A percentile compares a stretch with the other conserved stretches of the same genome.
phyloP scores from a whole-genome alignment of 1,140 invertebrate genomes.

The Pogonomyrmex californicus region DNA sequence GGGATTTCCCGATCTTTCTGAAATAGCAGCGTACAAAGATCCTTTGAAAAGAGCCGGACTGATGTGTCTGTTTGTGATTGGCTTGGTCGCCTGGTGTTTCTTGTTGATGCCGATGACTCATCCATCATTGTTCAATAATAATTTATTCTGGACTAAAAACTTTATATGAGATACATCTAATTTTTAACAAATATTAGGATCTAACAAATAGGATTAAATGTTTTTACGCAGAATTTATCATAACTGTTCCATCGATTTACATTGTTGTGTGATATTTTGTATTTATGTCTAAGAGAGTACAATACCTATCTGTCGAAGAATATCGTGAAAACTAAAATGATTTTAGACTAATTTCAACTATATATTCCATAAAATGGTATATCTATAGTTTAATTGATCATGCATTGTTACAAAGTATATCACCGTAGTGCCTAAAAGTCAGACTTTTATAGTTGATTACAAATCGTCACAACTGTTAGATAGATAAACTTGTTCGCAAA shows the following conservation, averaged over 20 bases:
- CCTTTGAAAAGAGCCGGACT: conserved; percentile 89
- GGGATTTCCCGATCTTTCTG: conserved; percentile 96
- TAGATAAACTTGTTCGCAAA: conserved; percentile 53
- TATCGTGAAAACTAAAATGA: background rate
- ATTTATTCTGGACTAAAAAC: conserved; percentile 88
- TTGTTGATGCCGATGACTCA: conserved; percentile 93
- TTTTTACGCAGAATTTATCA: conserved; percentile 19
- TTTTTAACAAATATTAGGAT: conserved; percentile 50
- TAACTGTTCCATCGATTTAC: conserved; percentile 27
- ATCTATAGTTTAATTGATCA: conserved; percentile 43
- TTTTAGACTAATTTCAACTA: conserved; percentile 20
- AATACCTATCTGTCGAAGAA: conserved; percentile 3
- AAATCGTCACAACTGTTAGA: conserved; percentile 34
- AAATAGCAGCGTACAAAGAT: conserved; percentile 91
- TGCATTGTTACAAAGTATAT: conserved; percentile 60
- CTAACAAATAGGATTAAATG: conserved; percentile 25
- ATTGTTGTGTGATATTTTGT: conserved; percentile 46
- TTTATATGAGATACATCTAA: conserved; percentile 70
- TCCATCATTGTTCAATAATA: conserved; percentile 92
- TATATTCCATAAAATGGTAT: conserved; percentile 22
- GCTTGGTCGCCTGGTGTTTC: conserved; percentile 92
- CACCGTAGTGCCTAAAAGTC: conserved; percentile 78
- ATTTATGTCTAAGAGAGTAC: conserved; percentile 30
- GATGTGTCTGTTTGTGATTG: conserved; percentile 90
- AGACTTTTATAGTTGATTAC: conserved; percentile 58